phyloP scores from a whole-genome alignment of 2,113 vertebrate species.

The Etheostoma cragini region DNA sequence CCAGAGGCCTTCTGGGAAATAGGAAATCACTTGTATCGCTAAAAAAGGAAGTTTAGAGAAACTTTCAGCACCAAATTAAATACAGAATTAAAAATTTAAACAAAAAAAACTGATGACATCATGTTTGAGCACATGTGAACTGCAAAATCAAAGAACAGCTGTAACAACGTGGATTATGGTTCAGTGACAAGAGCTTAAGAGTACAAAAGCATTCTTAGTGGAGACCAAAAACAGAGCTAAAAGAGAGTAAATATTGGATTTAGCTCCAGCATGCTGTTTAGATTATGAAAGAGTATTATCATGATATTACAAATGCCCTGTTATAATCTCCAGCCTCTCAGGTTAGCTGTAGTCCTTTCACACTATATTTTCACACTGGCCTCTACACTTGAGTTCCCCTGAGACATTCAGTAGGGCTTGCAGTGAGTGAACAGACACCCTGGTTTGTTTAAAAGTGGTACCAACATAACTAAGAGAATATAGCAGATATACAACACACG shows the following conservation, averaged over 20 bases:
- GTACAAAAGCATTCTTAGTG: not conserved
- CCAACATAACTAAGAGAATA: too few species aligned
- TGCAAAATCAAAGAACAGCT: not conserved
- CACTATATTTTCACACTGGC: not conserved
- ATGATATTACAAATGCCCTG: not conserved
- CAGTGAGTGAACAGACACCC: not conserved
- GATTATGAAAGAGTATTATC: not conserved
- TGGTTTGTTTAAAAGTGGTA: not conserved
- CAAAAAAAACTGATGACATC: not conserved
- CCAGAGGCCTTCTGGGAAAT: not conserved
- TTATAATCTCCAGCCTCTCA: not conserved
- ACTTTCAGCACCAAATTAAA: not conserved
- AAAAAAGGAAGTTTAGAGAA: not conserved
- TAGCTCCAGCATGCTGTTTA: not conserved
- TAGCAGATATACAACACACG: too few species aligned
- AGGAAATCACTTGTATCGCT: not conserved
- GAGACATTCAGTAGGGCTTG: not conserved
- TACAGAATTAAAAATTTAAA: not conserved
- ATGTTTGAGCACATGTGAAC: not conserved
- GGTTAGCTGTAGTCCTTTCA: not conserved
- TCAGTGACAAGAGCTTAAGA: not conserved
- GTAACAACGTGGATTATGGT: not conserved
- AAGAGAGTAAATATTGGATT: not conserved
- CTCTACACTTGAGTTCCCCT: not conserved
- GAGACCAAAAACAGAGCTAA: not conserved